Base-by-base conservation (phyloP, 2,113 vertebrate genomes). In the Sarotherodon lohbergeri region DNA sequence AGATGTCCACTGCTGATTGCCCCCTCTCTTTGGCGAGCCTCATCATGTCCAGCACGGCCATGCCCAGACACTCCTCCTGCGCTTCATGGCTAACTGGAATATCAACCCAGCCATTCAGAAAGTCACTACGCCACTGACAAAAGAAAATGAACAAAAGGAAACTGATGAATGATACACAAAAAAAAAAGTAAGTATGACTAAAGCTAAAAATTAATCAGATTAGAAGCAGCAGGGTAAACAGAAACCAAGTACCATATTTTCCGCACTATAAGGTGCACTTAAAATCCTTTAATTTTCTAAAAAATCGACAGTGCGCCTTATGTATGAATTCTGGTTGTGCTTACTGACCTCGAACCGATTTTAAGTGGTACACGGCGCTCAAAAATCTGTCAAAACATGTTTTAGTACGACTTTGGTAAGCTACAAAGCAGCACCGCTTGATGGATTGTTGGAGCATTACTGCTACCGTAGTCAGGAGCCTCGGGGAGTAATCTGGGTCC, bases 11-110 rank as follows among this genome's bases (percentile, higher is more conserved):
- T 2, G 98, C 97, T 0, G 97, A 98, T 89, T 97, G 96, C 80
- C 95, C 95, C 6, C 94, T 97, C 92, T 99, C 98, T 96, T 98
- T 99, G 66, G 98, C 98, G 56, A 99, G 95, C 92, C 98, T 97
- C 98, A 99, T 98, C 96, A 99, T 99, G 95, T 99, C 98, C 59
- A 99, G 93, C 80, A 99, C 98, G 3, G 98, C 98, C 97, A 99
- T 97, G n/a, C 98, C 98, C 87, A 99, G 96, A 93, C 98, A 99
- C 91, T 99, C 98, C 94, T 99, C 98, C 93, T 99, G 98, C 13
- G 97, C 97, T 95, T 99, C 98, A 0, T 99, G 98, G 93, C 95
- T 98, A 84, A 99, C 95, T 3, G 97, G 96, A 83, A 99, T 94
- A 29, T 95, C 95, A 80, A 98, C 93, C 95, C 95, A 97, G 12